These are phyloP conservation scores for Ivindomyrus marchei DNA, from an alignment of 2,113 vertebrate species.

Conservation along the genomic window DNA sequence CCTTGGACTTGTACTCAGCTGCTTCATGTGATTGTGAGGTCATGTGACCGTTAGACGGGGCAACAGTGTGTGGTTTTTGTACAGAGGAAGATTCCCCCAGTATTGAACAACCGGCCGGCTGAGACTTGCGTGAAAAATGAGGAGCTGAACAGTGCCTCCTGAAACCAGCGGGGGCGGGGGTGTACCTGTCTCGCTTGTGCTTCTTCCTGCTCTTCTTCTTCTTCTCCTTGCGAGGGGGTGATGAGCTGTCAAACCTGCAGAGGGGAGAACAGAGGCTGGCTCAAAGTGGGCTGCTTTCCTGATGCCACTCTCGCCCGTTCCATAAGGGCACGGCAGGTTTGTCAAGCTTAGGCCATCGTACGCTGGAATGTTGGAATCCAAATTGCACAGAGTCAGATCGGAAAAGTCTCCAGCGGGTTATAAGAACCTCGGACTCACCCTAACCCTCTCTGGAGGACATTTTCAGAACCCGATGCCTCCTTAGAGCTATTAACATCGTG, in stretches of 20 bases:
- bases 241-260: slow-evolving; percentile 63
- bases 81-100: neutral
- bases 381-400: too few species aligned
- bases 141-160: neutral
- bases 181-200: slow-evolving; percentile 70
- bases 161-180: neutral
- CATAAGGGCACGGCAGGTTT: neutral
- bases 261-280: neutral
- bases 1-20: neutral
- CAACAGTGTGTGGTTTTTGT: neutral
- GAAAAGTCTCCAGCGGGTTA: too few species aligned
- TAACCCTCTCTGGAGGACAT: too few species aligned
- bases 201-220: slow-evolving; percentile 66
- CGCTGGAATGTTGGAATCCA: neutral
- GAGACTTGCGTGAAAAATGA: neutral
- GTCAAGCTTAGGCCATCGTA: neutral
- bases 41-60: neutral
- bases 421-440: too few species aligned
- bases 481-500: too few species aligned
- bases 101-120: neutral
- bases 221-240: slow-evolving; percentile 67
- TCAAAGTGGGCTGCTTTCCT: neutral
- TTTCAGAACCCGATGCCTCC: too few species aligned
- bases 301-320: neutral
- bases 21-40: neutral